phyloP scores from a whole-genome alignment of 1,140 invertebrate genomes.

The Reticulitermes speratus region DNA sequence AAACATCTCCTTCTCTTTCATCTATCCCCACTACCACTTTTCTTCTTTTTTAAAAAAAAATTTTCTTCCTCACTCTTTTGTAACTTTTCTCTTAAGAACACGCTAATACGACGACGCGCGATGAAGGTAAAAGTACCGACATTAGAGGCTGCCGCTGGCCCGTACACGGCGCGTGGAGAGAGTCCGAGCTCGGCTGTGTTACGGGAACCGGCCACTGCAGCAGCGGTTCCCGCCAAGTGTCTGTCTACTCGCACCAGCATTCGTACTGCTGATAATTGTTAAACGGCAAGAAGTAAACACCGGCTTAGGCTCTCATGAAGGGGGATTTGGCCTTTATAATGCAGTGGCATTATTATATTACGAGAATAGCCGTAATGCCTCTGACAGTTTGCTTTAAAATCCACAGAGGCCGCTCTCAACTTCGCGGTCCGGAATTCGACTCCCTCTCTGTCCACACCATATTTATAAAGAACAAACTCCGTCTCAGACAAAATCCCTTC shows the following conservation, averaged over 20 bases:
- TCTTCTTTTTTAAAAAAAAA: not conserved
- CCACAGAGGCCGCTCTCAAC: too few relatives aligned
- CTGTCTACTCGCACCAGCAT: not conserved
- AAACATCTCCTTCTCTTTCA: not conserved
- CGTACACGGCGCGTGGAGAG: not conserved
- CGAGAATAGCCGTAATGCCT: too few relatives aligned
- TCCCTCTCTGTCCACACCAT: too few relatives aligned
- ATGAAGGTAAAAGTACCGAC: not conserved
- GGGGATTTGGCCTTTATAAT: too few relatives aligned
- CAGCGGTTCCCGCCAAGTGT: not conserved
- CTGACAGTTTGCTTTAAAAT: too few relatives aligned
- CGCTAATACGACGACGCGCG: not conserved
- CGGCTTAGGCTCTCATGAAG: too few relatives aligned
- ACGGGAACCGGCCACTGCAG: not conserved
- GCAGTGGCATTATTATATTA: too few relatives aligned
- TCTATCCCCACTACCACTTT: not conserved
- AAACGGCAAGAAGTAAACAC: too few relatives aligned
- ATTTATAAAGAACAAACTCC: too few relatives aligned
- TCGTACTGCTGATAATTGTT: not conserved
- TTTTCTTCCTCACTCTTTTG: conserved; percentile 1
- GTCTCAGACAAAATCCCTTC: too few relatives aligned
- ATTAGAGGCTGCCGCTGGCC: not conserved
- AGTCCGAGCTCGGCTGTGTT: not conserved
- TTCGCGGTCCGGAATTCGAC: too few relatives aligned
- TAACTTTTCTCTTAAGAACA: conserved; percentile 4